A percentile compares a stretch with the other conserved stretches of the same genome.
Evolutionary conservation across 2,888 invertebrate genomes (phyloP).

Genomic region (Nipponacmea schrenckii): DNA sequence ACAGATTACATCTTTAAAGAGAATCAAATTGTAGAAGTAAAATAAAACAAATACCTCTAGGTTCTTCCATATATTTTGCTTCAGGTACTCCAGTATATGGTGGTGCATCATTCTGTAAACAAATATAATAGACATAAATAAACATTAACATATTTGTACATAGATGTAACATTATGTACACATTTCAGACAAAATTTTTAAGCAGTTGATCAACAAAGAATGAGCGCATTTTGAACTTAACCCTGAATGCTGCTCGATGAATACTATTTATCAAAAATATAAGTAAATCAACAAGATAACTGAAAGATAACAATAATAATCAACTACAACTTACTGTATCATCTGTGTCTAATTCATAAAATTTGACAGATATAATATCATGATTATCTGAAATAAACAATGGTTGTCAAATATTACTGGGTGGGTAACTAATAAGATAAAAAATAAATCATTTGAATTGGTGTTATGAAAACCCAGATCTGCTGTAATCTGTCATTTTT

Average conservation of each 20-base stretch:
- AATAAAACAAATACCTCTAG: constrained; percentile 74
- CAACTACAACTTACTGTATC: constrained; percentile 54
- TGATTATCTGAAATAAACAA: constrained; percentile 84
- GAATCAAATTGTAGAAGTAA: no score
- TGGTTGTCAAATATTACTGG: not conserved
- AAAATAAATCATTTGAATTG: not conserved
- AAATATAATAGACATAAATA: not conserved
- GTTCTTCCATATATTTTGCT: constrained; percentile 89
- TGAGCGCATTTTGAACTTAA: constrained; percentile 8
- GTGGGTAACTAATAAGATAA: not conserved
- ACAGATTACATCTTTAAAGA: no score
- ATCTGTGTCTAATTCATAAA: constrained; percentile 88
- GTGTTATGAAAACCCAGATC: constrained; percentile 9
- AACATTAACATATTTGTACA: not conserved
- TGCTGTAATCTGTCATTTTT: not conserved
- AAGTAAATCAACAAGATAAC: no score
- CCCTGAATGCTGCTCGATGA: constrained; percentile 21
- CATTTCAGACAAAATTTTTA: not conserved
- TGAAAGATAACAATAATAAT: not conserved
- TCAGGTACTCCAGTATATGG: constrained; percentile 88
- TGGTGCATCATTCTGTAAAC: constrained; percentile 73
- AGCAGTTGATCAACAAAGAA: constrained; percentile 5
- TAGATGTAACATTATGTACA: not conserved
- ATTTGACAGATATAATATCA: constrained; percentile 89
- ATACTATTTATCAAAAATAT: no score